phyloP scores from a whole-genome alignment of 2,797 vertebrate species.

The Microctenopoma lineatum region DNA sequence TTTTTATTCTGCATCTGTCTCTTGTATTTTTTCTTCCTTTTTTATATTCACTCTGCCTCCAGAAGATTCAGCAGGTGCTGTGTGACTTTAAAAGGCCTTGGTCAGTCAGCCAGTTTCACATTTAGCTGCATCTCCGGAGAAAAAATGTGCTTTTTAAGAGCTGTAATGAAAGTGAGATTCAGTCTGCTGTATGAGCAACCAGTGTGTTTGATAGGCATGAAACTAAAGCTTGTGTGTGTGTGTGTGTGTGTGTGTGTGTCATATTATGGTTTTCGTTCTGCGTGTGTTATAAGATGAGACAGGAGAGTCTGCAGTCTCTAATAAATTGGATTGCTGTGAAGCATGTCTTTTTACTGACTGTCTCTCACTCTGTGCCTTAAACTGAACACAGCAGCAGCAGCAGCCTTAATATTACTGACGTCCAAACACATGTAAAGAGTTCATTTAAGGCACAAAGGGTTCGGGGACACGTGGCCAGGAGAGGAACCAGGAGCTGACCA shows the following conservation, averaged over 20 bases:
- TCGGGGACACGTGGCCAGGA: too few relatives aligned
- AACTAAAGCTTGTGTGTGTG: conserved; percentile 4
- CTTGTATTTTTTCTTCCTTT: not conserved
- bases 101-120: conserved; percentile 14
- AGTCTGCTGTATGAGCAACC: not conserved
- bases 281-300: not conserved
- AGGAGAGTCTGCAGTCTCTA: not conserved
- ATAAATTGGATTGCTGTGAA: not conserved
- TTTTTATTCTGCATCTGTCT: not conserved
- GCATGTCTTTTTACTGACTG: not conserved
- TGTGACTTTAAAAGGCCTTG: conserved; percentile 29
- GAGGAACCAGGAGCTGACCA: too few relatives aligned
- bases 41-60: conserved; percentile 3
- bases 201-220: not conserved
- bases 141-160: not conserved
- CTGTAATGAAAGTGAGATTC: not conserved
- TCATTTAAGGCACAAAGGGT: too few relatives aligned
- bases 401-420: not conserved
- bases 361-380: not conserved
- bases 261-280: not conserved
- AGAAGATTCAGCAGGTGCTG: conserved; percentile 5
- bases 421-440: not conserved
- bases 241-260: not conserved
- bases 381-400: not conserved
- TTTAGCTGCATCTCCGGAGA: conserved; percentile 34